These are phyloP conservation scores for Procambarus clarkii DNA, from an alignment of 1,140 invertebrate species.

Conservation along the genomic window DNA sequence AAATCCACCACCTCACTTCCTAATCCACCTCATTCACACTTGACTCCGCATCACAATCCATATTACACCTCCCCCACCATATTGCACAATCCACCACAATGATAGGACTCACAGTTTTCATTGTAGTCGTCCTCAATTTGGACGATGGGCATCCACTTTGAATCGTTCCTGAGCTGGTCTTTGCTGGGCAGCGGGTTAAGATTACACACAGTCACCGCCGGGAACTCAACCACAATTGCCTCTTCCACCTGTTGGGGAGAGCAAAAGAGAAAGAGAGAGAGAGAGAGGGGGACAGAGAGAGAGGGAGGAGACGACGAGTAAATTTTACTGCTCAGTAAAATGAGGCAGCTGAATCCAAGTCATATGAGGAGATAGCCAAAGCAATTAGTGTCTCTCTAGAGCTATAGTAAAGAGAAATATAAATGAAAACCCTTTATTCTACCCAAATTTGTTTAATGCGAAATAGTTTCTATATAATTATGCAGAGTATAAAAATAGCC, in stretches of 20 bases:
- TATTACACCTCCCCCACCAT: not conserved
- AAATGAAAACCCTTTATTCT: no score
- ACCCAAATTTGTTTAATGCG: no score
- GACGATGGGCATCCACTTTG: conserved; percentile 38
- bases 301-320: not conserved
- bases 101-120: no score
- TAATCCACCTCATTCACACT: not conserved
- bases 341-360: no score
- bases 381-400: no score
- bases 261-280: not conserved
- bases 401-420: no score
- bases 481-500: no score
- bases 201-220: conserved; percentile 62
- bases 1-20: conserved; percentile 3
- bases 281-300: not conserved
- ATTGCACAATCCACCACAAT: no score
- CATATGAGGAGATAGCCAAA: no score
- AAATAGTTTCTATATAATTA: no score
- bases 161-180: conserved; percentile 17
- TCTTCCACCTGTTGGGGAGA: conserved; percentile 38
- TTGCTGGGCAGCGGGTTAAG: conserved; percentile 58
- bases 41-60: not conserved
- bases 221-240: conserved; percentile 41
- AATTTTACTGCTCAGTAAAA: no score
- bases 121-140: conserved; percentile 6